phyloP scores from a whole-genome alignment of 2,888 invertebrate genomes.

The Drosophila vallismaia region DNA sequence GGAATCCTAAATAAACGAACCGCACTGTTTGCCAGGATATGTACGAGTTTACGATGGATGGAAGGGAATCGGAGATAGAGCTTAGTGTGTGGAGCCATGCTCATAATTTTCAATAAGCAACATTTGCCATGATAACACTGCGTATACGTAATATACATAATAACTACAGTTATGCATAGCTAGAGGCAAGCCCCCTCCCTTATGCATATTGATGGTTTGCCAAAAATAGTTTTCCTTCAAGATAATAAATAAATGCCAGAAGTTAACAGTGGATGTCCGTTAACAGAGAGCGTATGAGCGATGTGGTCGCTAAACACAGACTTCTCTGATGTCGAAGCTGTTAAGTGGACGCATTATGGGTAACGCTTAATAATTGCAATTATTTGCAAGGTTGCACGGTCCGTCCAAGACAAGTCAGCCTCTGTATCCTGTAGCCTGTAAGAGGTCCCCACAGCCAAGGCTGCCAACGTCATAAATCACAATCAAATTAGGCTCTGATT shows the following conservation, averaged over 20 bases:
- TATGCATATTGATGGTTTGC: conserved; percentile 57
- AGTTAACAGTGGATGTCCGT: background rate
- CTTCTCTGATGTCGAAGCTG: conserved; percentile 7
- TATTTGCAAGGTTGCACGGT: conserved; percentile 20
- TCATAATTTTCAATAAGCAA: conserved; percentile 71
- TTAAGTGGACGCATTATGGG: conserved; percentile 24
- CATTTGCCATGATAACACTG: conserved; percentile 57
- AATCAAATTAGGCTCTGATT: conserved; percentile 74
- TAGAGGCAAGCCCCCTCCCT: conserved; percentile 30
- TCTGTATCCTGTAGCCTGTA: background rate
- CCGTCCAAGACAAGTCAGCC: conserved; percentile 1
- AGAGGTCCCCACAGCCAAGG: conserved; percentile 1
- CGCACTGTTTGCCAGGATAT: conserved; percentile 7
- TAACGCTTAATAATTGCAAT: conserved; percentile 49
- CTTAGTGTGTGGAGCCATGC: conserved; percentile 38
- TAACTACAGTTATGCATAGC: conserved; percentile 53
- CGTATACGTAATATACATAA: conserved; percentile 67
- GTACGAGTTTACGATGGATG: background rate
- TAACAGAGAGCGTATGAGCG: conserved; percentile 22
- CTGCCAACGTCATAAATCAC: conserved; percentile 63
- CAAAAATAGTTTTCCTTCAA: conserved; percentile 24
- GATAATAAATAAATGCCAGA: conserved; percentile 27
- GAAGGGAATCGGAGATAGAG: conserved; percentile 34
- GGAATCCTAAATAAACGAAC: background rate
- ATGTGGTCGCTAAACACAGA: conserved; percentile 46